Percentiles rank a stretch among this genome's conserved stretches.
Evolutionary conservation across 1,140 invertebrate genomes (phyloP).

Genomic region (Radopholus similis): DNA sequence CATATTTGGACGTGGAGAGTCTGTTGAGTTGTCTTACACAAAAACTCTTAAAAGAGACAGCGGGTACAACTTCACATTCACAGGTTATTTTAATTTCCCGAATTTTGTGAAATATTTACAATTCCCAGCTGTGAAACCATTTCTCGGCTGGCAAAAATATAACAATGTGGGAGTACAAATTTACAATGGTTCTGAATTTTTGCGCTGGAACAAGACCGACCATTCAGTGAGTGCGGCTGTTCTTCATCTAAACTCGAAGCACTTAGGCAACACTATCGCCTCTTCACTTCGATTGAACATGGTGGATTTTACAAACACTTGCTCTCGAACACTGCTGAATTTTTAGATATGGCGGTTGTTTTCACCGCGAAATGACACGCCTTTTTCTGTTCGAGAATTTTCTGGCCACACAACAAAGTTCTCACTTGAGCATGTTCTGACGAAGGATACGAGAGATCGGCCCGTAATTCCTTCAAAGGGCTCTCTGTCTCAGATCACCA

Average conservation of each 20-base stretch:
- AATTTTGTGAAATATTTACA: neutral
- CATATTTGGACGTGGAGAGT: slow-evolving; percentile 52
- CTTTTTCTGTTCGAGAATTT: slow-evolving; percentile 54
- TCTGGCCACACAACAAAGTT: slow-evolving; percentile 58
- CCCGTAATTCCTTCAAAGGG: slow-evolving; percentile 41
- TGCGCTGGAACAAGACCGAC: slow-evolving; percentile 53
- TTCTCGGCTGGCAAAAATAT: slow-evolving; percentile 57
- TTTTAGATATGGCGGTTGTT: slow-evolving; percentile 53
- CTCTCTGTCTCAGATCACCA: neutral
- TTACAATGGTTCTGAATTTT: slow-evolving; percentile 30
- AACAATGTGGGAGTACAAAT: slow-evolving; percentile 28
- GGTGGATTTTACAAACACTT: slow-evolving; percentile 32
- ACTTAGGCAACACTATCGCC: slow-evolving; percentile 29
- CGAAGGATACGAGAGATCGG: slow-evolving; percentile 45
- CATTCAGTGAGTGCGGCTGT: slow-evolving; percentile 47
- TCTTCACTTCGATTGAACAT: slow-evolving; percentile 47
- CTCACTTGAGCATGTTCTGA: slow-evolving; percentile 49
- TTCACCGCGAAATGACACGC: slow-evolving; percentile 34
- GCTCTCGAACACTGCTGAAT: neutral
- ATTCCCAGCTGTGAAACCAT: slow-evolving; percentile 41
- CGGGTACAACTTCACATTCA: slow-evolving; percentile 47
- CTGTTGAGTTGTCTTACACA: slow-evolving; percentile 42
- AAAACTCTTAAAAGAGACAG: slow-evolving; percentile 38
- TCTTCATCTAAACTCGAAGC: slow-evolving; percentile 32
- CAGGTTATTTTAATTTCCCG: neutral